Evolutionary conservation across 2,888 invertebrate genomes (phyloP), one percentile per base, ranked within the genome.

Genomic region (Cheilosia grossa): DNA sequence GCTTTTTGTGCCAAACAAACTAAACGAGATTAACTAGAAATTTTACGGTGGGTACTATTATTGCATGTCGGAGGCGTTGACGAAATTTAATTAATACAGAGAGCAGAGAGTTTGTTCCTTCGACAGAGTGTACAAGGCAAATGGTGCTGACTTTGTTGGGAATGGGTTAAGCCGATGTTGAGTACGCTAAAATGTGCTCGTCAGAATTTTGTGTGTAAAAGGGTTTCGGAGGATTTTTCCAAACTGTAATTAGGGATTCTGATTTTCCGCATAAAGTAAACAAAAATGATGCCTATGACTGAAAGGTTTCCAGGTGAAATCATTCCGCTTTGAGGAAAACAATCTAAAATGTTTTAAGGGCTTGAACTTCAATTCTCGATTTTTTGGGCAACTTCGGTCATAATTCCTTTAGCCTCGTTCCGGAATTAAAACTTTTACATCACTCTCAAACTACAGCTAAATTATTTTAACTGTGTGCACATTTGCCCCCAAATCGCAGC

Each of bases 41-140:
- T 85, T 85, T 70, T 80, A 80, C 81, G 72, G 85, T 77, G 77
- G 77, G 24, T 54, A 66, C 70, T 53, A 74, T 85, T 82, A 78
- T 69, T 53, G 63, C 72, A 73, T 37, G 13, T 49, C 86, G 88
- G 87, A 88, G 90, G 90, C 89, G 90, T 90, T 88, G 88, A 88
- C 88, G 81, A 88, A 88, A 88, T 90, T 90, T 90, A 90, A 90
- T 90, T 90, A 90, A 90, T 90, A 89, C 90, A 51, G 51, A 47
- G 44, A 30, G 30, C 30, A 37, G 4, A 13, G 13, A 37, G 10
- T 10, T 37, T 37, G 33, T 9, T 13, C 13, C 13, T 37, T 4
- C 37, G 13, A 37, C 49, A 13, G 19, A 9, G 13, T 4, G 5
- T 2, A 17, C 0, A 6, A 49, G 42, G 42, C n/a, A 15, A 49